Evolutionary conservation across 2,888 invertebrate genomes (phyloP).

Genomic region (Amphipyra tragopoginis): DNA sequence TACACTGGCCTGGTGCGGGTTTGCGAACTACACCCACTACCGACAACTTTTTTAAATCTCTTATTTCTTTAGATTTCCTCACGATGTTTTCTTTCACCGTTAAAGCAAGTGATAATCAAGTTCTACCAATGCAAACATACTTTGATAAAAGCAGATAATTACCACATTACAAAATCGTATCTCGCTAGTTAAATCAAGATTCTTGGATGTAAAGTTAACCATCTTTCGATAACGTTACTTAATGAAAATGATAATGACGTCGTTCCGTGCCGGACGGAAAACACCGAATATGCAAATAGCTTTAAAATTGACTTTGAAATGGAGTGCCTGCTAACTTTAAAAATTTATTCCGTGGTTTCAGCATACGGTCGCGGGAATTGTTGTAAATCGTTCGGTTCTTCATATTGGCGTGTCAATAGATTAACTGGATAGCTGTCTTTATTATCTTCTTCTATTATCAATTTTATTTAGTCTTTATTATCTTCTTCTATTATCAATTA

Average conservation of each 20-base stretch:
- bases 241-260: conserved; percentile 68
- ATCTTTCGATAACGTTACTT: conserved; percentile 51
- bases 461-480: too few species aligned
- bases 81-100: too few species aligned
- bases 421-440: too few species aligned
- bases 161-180: conserved; percentile 6
- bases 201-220: conserved; percentile 44
- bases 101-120: too few species aligned
- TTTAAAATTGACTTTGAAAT: conserved; percentile 79
- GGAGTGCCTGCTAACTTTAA: conserved; percentile 51
- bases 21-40: too few species aligned
- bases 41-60: too few species aligned
- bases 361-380: conserved; percentile 13
- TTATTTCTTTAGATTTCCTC: too few species aligned
- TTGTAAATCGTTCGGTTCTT: not conserved
- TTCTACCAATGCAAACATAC: too few species aligned
- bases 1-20: too few species aligned
- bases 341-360: conserved; percentile 48
- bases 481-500: too few species aligned
- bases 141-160: too few species aligned
- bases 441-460: too few species aligned
- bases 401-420: not conserved
- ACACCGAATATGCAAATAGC: conserved; percentile 81
- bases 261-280: conserved; percentile 66
- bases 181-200: conserved; percentile 30